Percentiles rank a stretch among this genome's conserved stretches.
Evolutionary conservation across 2,888 invertebrate genomes (phyloP).

Genomic region (Laspeyria flexula): DNA sequence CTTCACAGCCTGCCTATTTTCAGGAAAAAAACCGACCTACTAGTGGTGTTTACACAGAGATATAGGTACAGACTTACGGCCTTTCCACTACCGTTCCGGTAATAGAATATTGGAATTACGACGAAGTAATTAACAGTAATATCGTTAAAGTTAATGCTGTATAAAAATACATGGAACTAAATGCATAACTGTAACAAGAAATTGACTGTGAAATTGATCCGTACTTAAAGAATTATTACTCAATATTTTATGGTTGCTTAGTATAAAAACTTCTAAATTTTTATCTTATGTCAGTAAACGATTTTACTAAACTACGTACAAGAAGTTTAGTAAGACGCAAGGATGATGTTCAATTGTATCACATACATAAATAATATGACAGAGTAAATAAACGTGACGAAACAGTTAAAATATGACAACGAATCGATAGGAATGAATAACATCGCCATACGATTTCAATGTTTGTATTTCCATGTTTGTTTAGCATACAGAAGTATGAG

Average conservation of each 20-base stretch:
- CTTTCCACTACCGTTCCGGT: conserved; percentile 28
- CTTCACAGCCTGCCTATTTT: conserved; percentile 52
- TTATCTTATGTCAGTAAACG: too few species aligned
- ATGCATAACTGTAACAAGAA: neutral
- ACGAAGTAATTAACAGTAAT: conserved; percentile 13
- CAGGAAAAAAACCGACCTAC: conserved; percentile 47
- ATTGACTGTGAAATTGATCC: conserved; percentile 1
- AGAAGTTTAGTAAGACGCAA: neutral
- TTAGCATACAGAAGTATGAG: conserved; percentile 66
- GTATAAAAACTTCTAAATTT: conserved; percentile 1
- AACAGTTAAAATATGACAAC: conserved; percentile 49
- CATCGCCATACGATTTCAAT: conserved; percentile 68
- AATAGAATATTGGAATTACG: conserved; percentile 19
- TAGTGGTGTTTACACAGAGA: conserved; percentile 51
- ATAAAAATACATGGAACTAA: conserved; percentile 2
- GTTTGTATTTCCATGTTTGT: conserved; percentile 71
- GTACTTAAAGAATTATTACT: neutral
- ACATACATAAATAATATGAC: conserved; percentile 23
- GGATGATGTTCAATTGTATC: conserved; percentile 12
- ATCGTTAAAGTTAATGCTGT: neutral
- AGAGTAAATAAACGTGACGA: conserved; percentile 32
- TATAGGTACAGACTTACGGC: conserved; percentile 34
- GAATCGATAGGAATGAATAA: conserved; percentile 71
- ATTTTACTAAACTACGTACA: too few species aligned
- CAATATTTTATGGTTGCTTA: neutral